Base-by-base conservation (phyloP, 2,113 vertebrate species). In the Furnarius figulus region DNA sequence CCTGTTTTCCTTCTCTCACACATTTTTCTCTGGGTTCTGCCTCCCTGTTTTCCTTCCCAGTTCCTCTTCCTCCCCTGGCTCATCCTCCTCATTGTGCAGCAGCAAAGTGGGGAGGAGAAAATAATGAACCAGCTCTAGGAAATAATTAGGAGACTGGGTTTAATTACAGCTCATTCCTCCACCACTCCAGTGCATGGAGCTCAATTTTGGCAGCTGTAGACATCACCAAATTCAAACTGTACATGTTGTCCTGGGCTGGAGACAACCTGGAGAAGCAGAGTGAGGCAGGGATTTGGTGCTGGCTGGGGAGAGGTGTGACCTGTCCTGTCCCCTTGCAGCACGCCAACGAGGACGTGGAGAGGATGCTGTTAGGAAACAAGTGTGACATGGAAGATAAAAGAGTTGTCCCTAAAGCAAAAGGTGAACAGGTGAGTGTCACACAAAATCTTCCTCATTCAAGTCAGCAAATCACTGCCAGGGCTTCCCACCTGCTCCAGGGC, bases 301-400 rank as follows among this genome's bases (percentile, higher is more conserved):
- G 5, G 18, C 1, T 27, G 55, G 24, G 20, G 8, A 31, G 12
- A 1, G 1, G 11, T 21, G 39, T 37, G 5, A 72, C 14, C 16
- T 12, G 33, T 53, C 28, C 52, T 78, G n/a, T 95, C 96, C 23
- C 96, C 22, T 97, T 97, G 16, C 97, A 99, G 99, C 99, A 99
- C n/a, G 99, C 99, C 96, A 99, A 99, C 27, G 99, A 99, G 97
- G 99, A 99, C 37, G 99, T 99, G 95, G 99, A 99, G 98, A 98
- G 99, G 97, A 99, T 99, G 99, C 99, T 99, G 98, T 98, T 99
- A 98, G 99, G 99, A 98, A 99, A 99, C 98, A 99, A 99, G 98
- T 99, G 99, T 96, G 99, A 99, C 97, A 99, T 99, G 99, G 99
- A 99, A 79, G 99, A 99, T 93, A 99, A 99, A 98, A 98, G 99